Percentiles rank a stretch among this genome's conserved stretches.
These are phyloP conservation scores for Tachina lurida DNA, from an alignment of 2,888 invertebrate genomes.

Conservation along the genomic window DNA sequence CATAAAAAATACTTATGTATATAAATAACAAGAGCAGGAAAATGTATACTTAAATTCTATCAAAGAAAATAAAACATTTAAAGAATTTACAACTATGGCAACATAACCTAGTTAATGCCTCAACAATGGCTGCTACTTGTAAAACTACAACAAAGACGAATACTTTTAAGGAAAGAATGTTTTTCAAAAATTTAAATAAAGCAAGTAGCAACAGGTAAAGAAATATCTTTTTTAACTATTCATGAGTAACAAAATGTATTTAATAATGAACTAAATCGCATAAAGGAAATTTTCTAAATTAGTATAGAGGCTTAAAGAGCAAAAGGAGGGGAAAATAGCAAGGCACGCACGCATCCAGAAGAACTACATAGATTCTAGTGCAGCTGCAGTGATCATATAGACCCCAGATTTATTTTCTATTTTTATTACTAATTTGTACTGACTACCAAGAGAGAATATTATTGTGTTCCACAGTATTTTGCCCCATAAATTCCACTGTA, in stretches of 20 bases:
- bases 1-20: constrained; percentile 7
- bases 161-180: not conserved
- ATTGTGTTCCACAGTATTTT: not conserved
- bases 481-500: not conserved
- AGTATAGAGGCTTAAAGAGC: constrained; percentile 33
- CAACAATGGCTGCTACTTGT: constrained; percentile 1
- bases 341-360: not conserved
- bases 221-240: constrained; percentile 27
- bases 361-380: not conserved
- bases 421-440: too few relatives aligned
- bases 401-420: not conserved
- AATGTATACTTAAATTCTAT: not conserved
- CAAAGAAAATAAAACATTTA: constrained; percentile 19
- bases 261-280: constrained; percentile 38
- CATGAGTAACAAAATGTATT: constrained; percentile 15
- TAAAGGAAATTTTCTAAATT: constrained; percentile 34
- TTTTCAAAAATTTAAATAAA: constrained; percentile 32
- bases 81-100: constrained; percentile 45
- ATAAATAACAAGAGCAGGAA: constrained; percentile 13
- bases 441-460: too few relatives aligned
- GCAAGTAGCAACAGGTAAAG: constrained; percentile 57
- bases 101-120: constrained; percentile 35
- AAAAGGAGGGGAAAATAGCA: not conserved
- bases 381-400: not conserved
- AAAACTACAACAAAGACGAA: not conserved